Conservation (phyloP, 2,888 invertebrate genomes). For the Syrphus vitripennis region DNA sequence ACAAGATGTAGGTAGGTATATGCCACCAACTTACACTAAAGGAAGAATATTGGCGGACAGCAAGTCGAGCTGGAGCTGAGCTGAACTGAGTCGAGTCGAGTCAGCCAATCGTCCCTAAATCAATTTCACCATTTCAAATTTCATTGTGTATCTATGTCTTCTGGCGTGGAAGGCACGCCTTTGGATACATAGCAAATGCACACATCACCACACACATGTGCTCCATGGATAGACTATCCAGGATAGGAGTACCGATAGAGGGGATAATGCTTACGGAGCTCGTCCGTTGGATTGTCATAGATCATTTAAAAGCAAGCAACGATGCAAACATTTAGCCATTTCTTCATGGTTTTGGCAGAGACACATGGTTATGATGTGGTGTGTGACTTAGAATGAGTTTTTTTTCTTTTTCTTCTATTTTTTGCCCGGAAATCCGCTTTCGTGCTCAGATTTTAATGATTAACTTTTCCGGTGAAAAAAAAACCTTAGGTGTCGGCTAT, state of each 20-base stretch:
- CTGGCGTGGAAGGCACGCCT: slow-evolving; percentile 41
- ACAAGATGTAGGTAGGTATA: not conserved
- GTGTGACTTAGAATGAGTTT: not conserved
- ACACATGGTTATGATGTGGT: slow-evolving; percentile 21
- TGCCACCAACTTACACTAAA: not conserved
- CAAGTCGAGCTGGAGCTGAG: slow-evolving; percentile 29
- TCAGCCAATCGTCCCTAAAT: slow-evolving; percentile 69
- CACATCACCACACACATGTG: not conserved
- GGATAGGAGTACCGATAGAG: not conserved
- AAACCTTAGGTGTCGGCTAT: not conserved
- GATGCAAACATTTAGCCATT: slow-evolving; percentile 37
- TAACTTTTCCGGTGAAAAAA: slow-evolving; percentile 9
- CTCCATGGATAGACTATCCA: not conserved
- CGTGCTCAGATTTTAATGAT: slow-evolving; percentile 19
- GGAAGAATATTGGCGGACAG: slow-evolving; percentile 18
- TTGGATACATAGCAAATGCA: slow-evolving; percentile 35
- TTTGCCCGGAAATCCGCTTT: slow-evolving; percentile 24
- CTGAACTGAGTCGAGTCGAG: slow-evolving; percentile 12
- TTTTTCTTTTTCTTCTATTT: not conserved
- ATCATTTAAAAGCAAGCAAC: slow-evolving; percentile 44
- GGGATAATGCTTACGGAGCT: slow-evolving; percentile 16
- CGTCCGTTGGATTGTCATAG: slow-evolving; percentile 18
- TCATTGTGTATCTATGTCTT: slow-evolving; percentile 38
- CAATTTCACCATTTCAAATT: slow-evolving; percentile 61
- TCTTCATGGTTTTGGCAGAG: slow-evolving; percentile 14